Evolutionary conservation across 1,140 invertebrate species (phyloP).

Genomic region (Dryas iulia): DNA sequence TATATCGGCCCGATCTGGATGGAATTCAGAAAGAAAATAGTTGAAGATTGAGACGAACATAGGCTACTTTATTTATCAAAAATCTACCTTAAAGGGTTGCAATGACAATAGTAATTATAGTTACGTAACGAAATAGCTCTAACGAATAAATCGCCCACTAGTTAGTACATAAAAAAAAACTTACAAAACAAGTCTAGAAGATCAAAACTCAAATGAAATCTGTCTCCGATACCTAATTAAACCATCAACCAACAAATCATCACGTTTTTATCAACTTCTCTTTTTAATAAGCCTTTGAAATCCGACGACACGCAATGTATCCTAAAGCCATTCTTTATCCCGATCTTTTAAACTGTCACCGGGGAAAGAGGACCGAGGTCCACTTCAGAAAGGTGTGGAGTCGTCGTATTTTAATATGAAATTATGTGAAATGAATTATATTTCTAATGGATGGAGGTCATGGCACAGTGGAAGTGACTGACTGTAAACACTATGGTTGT

Average conservation of each 20-base stretch:
- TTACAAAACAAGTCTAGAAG: no score
- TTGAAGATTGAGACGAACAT: no score
- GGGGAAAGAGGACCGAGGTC: conserved; percentile 10
- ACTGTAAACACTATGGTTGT: not conserved
- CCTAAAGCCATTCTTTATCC: conserved; percentile 41
- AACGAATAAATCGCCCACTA: no score
- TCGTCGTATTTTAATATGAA: conserved; percentile 8
- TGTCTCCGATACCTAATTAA: not conserved
- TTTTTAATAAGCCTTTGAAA: conserved; percentile 21
- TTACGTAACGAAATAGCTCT: no score
- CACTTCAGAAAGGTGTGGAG: conserved; percentile 31
- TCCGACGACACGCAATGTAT: conserved; percentile 39
- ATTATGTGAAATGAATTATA: conserved; percentile 4
- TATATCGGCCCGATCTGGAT: no score
- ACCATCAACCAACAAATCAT: conserved; percentile 1
- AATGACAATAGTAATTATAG: no score
- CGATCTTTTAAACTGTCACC: conserved; percentile 47
- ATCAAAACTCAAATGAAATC: not conserved
- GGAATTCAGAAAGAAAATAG: no score
- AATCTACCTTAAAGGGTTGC: no score
- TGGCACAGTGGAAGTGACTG: not conserved
- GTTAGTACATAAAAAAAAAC: no score
- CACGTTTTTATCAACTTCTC: not conserved
- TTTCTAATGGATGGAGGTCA: not conserved
- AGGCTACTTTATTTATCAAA: no score